Percentiles rank a stretch among this genome's conserved stretches.
Conservation (phyloP, 2,113 vertebrate genomes). For the Malurus alboscapulatus region DNA sequence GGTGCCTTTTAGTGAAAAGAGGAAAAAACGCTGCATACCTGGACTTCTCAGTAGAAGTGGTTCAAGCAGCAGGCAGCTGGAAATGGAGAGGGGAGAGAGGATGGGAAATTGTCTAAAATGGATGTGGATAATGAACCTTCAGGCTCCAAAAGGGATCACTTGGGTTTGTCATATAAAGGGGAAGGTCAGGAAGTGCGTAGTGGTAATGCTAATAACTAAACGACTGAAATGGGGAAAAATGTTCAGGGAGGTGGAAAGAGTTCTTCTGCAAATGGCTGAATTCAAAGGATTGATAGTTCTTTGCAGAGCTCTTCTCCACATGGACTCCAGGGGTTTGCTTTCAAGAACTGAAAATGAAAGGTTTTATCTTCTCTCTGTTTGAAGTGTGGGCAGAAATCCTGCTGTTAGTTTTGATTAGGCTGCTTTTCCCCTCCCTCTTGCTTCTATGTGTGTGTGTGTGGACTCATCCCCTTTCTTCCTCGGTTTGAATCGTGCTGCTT, state of each 20-base stretch:
- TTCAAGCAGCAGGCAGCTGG: not conserved
- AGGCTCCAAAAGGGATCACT: not conserved
- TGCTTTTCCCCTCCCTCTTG: not conserved
- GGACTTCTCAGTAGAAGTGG: not conserved
- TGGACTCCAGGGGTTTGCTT: conserved; percentile 28
- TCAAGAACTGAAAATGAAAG: conserved; percentile 31
- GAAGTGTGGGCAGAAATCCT: conserved; percentile 45
- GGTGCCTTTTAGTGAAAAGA: not conserved
- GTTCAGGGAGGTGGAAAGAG: not conserved
- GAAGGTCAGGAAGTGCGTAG: conserved; percentile 4
- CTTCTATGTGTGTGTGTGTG: not conserved
- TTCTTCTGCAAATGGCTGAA: not conserved
- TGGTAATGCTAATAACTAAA: not conserved
- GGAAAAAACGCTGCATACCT: not conserved
- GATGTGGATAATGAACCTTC: not conserved
- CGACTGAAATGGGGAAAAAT: not conserved
- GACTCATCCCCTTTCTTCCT: not conserved
- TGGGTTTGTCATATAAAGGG: not conserved
- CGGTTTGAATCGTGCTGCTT: not conserved
- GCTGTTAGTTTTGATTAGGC: conserved; percentile 52
- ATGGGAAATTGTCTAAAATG: not conserved
- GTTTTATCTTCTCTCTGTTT: conserved; percentile 14
- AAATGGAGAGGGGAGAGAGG: not conserved
- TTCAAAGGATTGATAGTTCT: conserved; percentile 31
- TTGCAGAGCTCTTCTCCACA: not conserved